A percentile compares a stretch with the other conserved stretches of the same genome.
Evolutionary conservation across 2,797 vertebrate species (phyloP).

Genomic region (Manis javanica): DNA sequence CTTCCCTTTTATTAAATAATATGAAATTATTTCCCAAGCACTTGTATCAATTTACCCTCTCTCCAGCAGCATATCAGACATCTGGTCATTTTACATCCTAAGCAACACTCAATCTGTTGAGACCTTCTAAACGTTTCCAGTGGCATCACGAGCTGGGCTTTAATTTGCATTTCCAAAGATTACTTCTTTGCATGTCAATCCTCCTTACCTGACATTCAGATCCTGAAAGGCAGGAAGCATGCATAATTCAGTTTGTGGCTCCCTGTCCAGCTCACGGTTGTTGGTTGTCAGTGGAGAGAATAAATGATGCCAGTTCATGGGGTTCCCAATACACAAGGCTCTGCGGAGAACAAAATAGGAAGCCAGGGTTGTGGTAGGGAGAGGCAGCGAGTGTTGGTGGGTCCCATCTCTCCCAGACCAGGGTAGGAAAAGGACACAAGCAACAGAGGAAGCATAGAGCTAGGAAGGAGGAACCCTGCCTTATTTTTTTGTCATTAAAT

Average conservation of each 20-base stretch:
- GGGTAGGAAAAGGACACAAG: background rate
- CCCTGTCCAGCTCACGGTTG: background rate
- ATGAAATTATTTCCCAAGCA: background rate
- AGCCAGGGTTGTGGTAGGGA: background rate
- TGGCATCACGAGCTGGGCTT: background rate
- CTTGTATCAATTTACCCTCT: background rate
- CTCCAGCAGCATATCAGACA: background rate
- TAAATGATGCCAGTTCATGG: background rate
- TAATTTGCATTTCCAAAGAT: constrained; percentile 21
- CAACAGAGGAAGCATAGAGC: background rate
- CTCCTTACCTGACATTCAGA: background rate
- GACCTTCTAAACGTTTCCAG: background rate
- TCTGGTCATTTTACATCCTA: background rate
- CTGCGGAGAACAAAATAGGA: background rate
- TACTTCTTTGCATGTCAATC: background rate
- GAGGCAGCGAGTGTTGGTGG: background rate
- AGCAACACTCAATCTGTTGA: background rate
- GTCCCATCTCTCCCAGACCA: background rate
- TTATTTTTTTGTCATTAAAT: background rate
- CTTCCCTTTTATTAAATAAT: constrained; percentile 11
- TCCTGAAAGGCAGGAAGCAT: background rate
- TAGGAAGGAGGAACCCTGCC: background rate
- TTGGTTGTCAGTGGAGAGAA: background rate
- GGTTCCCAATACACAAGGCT: background rate
- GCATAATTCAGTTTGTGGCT: background rate